Percentiles rank a stretch among this genome's conserved stretches.
Conservation (phyloP, 2,113 vertebrate genomes). For the Ptilonorhynchus violaceus region DNA sequence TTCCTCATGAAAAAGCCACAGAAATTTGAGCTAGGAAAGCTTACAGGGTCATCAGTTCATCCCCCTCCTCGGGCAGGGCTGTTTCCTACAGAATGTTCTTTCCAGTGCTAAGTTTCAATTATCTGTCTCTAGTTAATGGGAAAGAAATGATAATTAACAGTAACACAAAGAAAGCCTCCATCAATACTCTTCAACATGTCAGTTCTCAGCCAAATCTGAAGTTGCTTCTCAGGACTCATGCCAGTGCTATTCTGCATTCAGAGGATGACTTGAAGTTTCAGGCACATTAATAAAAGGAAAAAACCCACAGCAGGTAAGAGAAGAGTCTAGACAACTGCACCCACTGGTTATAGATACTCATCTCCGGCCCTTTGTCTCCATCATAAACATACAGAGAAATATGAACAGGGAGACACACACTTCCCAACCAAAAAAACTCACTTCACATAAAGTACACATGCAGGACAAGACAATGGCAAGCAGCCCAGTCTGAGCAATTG, state of each 20-base stretch:
- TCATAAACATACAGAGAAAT: neutral
- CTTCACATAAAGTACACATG: neutral
- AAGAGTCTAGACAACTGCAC: neutral
- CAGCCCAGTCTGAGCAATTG: neutral
- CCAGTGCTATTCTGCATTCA: constrained; percentile 2
- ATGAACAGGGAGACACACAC: neutral
- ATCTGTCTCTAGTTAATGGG: constrained; percentile 51
- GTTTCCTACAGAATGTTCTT: constrained; percentile 32
- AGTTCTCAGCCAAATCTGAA: constrained; percentile 21
- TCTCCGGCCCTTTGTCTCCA: neutral
- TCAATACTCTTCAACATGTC: neutral
- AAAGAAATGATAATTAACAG: constrained; percentile 58
- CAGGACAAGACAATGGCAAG: constrained; percentile 28
- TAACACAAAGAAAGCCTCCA: constrained; percentile 42
- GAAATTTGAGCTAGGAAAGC: constrained; percentile 44
- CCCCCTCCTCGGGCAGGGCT: neutral
- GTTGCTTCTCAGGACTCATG: constrained; percentile 29
- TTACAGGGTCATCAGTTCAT: constrained; percentile 14
- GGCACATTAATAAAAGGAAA: neutral
- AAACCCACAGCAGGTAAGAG: neutral
- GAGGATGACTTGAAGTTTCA: constrained; percentile 18
- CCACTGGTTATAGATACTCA: neutral
- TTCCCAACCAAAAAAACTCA: neutral
- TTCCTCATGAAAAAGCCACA: neutral
- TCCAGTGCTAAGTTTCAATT: constrained; percentile 35